Conservation (phyloP, 1,140 invertebrate genomes). For the Augochlora pura region DNA sequence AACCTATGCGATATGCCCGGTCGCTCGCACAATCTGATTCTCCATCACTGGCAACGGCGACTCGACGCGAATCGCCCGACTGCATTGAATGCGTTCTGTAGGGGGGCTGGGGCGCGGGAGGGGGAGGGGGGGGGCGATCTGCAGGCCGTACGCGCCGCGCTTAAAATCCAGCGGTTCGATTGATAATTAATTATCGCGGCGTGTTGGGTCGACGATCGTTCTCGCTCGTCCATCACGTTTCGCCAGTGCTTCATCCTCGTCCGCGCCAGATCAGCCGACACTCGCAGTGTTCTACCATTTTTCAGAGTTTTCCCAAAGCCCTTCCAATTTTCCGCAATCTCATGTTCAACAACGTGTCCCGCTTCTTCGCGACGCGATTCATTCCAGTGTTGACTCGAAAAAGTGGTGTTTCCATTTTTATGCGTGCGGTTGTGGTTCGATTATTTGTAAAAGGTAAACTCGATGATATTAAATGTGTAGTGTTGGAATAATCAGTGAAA, state of each 20-base stretch:
- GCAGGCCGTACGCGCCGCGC: conserved; percentile 13
- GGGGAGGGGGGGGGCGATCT: conserved; percentile 12
- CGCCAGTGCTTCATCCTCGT: conserved; percentile 46
- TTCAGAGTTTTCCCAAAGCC: neutral
- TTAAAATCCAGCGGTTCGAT: conserved; percentile 60
- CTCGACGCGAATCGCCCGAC: conserved; percentile 11
- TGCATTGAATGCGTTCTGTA: conserved; percentile 14
- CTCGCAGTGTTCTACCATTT: neutral
- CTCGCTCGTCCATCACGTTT: conserved; percentile 21
- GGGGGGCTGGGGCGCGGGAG: too few species aligned
- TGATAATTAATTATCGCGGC: conserved; percentile 74
- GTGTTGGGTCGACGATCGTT: conserved; percentile 25
- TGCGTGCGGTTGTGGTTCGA: too few species aligned
- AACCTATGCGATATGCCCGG: conserved; percentile 15
- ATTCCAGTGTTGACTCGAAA: too few species aligned
- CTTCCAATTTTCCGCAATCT: too few species aligned
- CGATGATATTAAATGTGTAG: too few species aligned
- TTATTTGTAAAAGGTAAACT: too few species aligned
- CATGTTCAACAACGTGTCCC: too few species aligned
- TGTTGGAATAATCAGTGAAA: too few species aligned
- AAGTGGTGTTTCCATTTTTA: too few species aligned
- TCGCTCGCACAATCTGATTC: conserved; percentile 43
- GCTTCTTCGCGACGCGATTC: too few species aligned
- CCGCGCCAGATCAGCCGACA: conserved; percentile 37
- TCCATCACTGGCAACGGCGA: conserved; percentile 25